Percentiles rank a stretch among this genome's conserved stretches.
phyloP scores from a whole-genome alignment of 2,113 vertebrate genomes.

The Caloenas nicobarica region DNA sequence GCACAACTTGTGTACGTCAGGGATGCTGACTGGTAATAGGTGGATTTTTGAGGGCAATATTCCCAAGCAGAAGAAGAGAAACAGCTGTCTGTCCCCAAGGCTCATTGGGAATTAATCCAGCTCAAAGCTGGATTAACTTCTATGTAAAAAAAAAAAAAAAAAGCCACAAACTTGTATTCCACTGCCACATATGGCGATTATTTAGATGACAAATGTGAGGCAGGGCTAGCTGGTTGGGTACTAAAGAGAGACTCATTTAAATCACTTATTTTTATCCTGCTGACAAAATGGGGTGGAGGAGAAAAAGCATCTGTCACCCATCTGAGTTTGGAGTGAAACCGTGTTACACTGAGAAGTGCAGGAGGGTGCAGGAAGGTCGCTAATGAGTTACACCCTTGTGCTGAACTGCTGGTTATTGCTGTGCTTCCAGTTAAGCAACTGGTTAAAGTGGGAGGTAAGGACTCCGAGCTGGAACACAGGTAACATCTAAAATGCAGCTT shows the following conservation, averaged over 20 bases:
- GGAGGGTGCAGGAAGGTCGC: neutral
- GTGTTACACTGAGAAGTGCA: neutral
- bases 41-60: constrained; percentile 22
- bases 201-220: constrained; percentile 59
- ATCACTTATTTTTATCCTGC: constrained; percentile 59
- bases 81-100: constrained; percentile 29
- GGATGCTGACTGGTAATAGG: neutral
- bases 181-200: constrained; percentile 55
- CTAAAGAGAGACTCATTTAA: constrained; percentile 8
- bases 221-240: constrained; percentile 27
- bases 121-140: constrained; percentile 46
- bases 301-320: constrained; percentile 47
- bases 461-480: neutral
- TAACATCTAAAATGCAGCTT: neutral
- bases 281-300: constrained; percentile 15
- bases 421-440: neutral
- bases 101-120: constrained; percentile 60
- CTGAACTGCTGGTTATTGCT: neutral
- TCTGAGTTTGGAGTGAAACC: neutral
- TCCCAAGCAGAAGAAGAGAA: constrained; percentile 31
- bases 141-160: neutral
- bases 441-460: neutral
- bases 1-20: neutral
- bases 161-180: constrained; percentile 33
- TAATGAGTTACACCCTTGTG: rapidly evolving